Conservation (phyloP, 1,140 invertebrate species). For the Pseudomyrmex gracilis region DNA sequence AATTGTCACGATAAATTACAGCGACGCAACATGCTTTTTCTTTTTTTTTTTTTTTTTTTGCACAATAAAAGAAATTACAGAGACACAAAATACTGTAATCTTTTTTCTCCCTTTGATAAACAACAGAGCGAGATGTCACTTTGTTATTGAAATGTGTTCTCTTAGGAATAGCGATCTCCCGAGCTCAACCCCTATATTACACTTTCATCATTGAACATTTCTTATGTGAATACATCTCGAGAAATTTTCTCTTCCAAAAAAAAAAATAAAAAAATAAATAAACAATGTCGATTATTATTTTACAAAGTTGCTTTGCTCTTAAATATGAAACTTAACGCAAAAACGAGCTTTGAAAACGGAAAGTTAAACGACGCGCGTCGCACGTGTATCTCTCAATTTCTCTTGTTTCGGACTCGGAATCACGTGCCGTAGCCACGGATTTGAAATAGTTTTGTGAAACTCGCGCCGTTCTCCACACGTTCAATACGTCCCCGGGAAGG, state of each 20-base stretch:
- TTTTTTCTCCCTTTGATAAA: neutral
- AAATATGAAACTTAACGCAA: neutral
- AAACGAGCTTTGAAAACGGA: neutral
- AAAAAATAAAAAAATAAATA: neutral
- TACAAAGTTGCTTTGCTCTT: conserved; percentile 19
- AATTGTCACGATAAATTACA: too few species aligned
- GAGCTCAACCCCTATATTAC: neutral
- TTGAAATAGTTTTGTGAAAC: neutral
- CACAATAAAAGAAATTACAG: too few species aligned
- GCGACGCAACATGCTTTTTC: too few species aligned
- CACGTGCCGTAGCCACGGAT: neutral
- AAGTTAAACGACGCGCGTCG: conserved; percentile 8
- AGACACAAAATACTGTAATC: neutral
- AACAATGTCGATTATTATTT: neutral
- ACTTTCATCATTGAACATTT: neutral
- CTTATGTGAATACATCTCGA: too few species aligned
- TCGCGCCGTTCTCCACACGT: conserved; percentile 9
- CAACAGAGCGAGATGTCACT: neutral
- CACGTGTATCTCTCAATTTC: conserved; percentile 13
- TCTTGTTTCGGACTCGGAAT: conserved; percentile 5
- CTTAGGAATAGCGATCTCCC: neutral
- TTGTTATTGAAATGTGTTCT: conserved; percentile 20
- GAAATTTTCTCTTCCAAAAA: neutral
- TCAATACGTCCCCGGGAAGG: conserved; percentile 58
- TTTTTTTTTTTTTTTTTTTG: too few species aligned